phyloP scores from a whole-genome alignment of 2,797 vertebrate genomes.

The Coregonus suidteri region DNA sequence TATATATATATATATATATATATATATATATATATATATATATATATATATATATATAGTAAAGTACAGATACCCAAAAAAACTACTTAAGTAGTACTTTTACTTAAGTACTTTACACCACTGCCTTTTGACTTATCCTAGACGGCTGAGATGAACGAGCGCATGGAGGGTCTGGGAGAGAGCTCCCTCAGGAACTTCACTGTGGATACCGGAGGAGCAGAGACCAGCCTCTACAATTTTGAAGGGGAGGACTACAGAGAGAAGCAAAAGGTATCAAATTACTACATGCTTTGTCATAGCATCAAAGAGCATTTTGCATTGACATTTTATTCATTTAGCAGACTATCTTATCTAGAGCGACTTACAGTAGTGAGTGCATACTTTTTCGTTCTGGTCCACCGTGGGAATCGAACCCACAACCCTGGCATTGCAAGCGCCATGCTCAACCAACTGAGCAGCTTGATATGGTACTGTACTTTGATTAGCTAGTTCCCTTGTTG shows the following conservation, averaged over 20 bases:
- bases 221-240: slow-evolving; percentile 88
- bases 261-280: slow-evolving; percentile 82
- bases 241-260: slow-evolving; percentile 90
- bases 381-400: no score
- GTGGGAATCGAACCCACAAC: no score
- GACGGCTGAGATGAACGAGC: slow-evolving; percentile 88
- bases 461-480: neutral
- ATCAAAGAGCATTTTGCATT: neutral
- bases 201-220: slow-evolving; percentile 81
- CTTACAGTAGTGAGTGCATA: no score
- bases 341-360: no score
- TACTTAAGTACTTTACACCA: no score
- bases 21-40: no score
- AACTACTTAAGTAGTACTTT: no score
- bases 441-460: neutral
- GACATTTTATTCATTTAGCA: no score
- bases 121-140: slow-evolving; percentile 40
- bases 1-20: no score
- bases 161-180: slow-evolving; percentile 84
- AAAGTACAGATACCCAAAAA: no score
- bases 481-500: neutral
- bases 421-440: no score
- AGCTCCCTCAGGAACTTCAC: slow-evolving; percentile 84
- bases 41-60: no score
- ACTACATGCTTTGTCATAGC: neutral